Conservation (phyloP, 2,113 vertebrate genomes). For the Megaptera novaeangliae region DNA sequence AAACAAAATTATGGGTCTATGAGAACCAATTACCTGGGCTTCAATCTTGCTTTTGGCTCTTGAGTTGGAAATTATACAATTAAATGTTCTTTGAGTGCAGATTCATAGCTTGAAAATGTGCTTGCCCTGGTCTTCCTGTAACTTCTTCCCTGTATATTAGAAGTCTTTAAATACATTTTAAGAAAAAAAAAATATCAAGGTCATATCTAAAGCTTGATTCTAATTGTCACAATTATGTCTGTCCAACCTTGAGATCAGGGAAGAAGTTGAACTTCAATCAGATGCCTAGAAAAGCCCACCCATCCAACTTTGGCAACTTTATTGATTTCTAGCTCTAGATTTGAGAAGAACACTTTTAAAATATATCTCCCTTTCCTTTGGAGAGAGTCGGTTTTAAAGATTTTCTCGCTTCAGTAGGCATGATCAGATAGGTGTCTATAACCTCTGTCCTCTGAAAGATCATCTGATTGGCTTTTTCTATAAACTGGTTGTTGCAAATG, state of each 20-base stretch:
- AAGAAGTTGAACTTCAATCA: background rate
- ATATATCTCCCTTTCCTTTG: background rate
- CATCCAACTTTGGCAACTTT: background rate
- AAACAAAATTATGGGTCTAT: background rate
- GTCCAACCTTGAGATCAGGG: background rate
- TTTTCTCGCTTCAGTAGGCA: background rate
- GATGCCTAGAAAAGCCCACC: background rate
- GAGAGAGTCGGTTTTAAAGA: background rate
- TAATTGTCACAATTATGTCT: background rate
- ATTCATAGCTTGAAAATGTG: background rate
- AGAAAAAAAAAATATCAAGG: background rate
- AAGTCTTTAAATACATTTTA: background rate
- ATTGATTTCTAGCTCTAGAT: background rate
- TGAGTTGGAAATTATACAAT: background rate
- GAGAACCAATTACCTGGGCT: background rate
- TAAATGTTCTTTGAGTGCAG: background rate
- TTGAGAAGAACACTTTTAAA: background rate
- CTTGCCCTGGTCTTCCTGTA: background rate
- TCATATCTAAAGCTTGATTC: background rate
- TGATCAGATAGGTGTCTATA: background rate
- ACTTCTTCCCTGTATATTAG: background rate
- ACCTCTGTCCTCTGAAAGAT: background rate
- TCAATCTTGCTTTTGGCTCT: background rate
- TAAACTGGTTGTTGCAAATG: background rate
- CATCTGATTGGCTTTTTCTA: background rate